Conservation (phyloP, 2,113 vertebrate genomes). For the Peromyscus maniculatus region DNA sequence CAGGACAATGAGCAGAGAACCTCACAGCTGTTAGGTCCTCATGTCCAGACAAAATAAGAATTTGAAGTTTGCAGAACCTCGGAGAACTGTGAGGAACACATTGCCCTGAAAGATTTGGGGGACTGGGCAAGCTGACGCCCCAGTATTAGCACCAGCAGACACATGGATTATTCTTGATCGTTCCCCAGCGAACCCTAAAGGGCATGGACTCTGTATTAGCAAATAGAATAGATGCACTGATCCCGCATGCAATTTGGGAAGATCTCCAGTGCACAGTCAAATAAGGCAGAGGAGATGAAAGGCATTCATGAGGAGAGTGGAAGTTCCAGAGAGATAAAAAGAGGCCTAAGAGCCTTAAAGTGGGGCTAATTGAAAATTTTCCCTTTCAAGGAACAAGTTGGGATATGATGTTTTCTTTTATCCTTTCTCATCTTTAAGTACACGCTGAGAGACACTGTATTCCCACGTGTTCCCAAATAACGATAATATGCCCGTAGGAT, state of each 20-base stretch:
- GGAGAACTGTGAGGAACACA: neutral
- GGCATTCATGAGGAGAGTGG: neutral
- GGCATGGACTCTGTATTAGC: neutral
- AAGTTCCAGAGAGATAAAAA: conserved; percentile 70
- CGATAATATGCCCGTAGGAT: neutral
- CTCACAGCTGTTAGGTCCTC: conserved; percentile 36
- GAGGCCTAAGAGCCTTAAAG: conserved; percentile 62
- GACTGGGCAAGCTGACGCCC: neutral
- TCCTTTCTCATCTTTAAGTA: conserved; percentile 59
- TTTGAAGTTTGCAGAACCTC: conserved; percentile 43
- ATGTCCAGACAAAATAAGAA: conserved; percentile 9
- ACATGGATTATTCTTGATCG: neutral
- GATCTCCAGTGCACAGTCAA: conserved; percentile 15
- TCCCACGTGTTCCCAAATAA: conserved; percentile 62
- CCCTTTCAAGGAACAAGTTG: conserved; percentile 54
- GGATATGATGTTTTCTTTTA: conserved; percentile 70
- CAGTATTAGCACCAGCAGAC: neutral
- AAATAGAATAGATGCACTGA: neutral
- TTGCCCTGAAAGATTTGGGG: conserved; percentile 1
- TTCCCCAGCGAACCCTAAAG: neutral
- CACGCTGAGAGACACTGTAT: conserved; percentile 21
- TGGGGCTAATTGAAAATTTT: conserved; percentile 72
- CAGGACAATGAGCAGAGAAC: neutral
- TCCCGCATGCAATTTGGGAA: neutral
- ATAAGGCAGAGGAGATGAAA: conserved; percentile 72